Evolutionary conservation across 2,797 vertebrate genomes (phyloP).

Genomic region (Liparis tanakae): DNA sequence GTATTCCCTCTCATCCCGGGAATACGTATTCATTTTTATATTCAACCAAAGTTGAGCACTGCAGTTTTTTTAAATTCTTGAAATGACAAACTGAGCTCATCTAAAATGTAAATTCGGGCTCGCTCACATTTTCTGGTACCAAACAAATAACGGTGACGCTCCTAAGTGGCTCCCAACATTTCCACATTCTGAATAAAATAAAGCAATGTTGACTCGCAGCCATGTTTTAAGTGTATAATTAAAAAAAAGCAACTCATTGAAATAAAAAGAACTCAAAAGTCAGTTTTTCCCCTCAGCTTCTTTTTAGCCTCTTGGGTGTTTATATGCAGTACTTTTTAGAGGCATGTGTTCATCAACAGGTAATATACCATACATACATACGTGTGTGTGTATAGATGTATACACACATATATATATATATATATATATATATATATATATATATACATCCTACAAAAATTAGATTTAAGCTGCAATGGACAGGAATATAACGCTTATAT

Average conservation of each 20-base stretch:
- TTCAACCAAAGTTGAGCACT: background rate
- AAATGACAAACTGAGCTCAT: background rate
- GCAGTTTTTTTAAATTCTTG: background rate
- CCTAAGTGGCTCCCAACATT: background rate
- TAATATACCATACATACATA: background rate
- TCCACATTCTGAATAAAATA: background rate
- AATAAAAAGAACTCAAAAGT: too few species aligned
- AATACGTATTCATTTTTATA: background rate
- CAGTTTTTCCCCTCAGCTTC: too few species aligned
- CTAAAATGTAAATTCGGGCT: background rate
- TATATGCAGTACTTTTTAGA: background rate
- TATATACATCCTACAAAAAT: background rate
- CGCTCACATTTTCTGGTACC: background rate
- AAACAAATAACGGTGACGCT: slow-evolving; percentile 5
- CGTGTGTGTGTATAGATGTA: too few species aligned
- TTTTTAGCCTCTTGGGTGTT: too few species aligned
- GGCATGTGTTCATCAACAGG: background rate
- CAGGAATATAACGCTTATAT: background rate
- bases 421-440: background rate
- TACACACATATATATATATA: background rate
- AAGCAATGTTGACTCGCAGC: background rate
- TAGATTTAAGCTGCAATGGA: background rate
- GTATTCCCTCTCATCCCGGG: background rate
- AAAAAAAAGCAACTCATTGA: too few species aligned
- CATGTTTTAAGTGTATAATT: background rate